Conservation (phyloP, 2,888 invertebrate species). For the Perizoma flavofasciatum region DNA sequence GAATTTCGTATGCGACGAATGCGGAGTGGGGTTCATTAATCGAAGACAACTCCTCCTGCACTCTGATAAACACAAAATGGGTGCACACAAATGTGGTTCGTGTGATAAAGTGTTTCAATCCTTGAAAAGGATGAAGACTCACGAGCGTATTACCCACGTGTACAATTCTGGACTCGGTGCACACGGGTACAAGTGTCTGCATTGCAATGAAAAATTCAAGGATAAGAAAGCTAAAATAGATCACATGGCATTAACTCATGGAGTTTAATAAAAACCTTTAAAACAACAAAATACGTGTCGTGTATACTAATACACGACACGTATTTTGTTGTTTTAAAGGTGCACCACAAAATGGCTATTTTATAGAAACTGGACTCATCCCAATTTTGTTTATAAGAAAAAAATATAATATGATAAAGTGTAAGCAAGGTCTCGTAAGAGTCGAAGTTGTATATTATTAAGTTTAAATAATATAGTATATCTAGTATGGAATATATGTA, state of each 20-base stretch:
- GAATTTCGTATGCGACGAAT: conserved; percentile 63
- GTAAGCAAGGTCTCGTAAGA: too few relatives aligned
- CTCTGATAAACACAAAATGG: conserved; percentile 57
- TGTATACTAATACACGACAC: too few relatives aligned
- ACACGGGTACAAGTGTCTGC: conserved; percentile 54
- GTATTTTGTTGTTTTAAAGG: too few relatives aligned
- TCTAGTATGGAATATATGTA: too few relatives aligned
- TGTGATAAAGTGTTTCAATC: conserved; percentile 79
- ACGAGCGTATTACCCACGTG: conserved; percentile 69
- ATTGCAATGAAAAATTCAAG: conserved; percentile 61
- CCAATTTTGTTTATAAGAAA: too few relatives aligned
- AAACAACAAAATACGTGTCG: too few relatives aligned
- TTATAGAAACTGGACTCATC: too few relatives aligned
- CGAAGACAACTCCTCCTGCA: conserved; percentile 58
- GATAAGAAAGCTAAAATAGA: conserved; percentile 55
- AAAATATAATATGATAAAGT: too few relatives aligned
- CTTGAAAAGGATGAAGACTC: conserved; percentile 66
- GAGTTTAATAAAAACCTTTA: conserved; percentile 24
- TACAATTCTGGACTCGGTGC: conserved; percentile 40
- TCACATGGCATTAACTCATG: conserved; percentile 58
- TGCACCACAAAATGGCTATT: too few relatives aligned
- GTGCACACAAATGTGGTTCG: conserved; percentile 58
- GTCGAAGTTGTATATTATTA: too few relatives aligned
- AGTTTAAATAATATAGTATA: too few relatives aligned
- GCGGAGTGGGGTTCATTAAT: conserved; percentile 64